A percentile compares a stretch with the other conserved stretches of the same genome.
phyloP scores from a whole-genome alignment of 2,113 vertebrate species.

The Oncorhynchus tshawytscha region DNA sequence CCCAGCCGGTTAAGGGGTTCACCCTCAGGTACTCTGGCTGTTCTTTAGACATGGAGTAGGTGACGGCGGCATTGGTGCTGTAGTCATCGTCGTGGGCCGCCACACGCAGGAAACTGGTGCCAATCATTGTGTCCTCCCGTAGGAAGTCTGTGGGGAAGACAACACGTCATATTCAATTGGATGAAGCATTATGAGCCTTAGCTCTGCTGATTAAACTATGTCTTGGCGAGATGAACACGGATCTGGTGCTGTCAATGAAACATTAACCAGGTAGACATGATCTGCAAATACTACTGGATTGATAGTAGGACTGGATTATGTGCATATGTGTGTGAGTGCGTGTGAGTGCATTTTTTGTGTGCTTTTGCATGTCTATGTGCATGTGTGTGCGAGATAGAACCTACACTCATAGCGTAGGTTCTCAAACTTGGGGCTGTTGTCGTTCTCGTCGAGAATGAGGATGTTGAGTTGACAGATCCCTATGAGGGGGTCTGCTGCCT shows the following conservation, averaged over 20 bases:
- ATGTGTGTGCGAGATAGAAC: conserved; percentile 26
- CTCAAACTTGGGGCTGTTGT: conserved; percentile 90
- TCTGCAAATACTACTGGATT: too few species aligned
- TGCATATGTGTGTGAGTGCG: too few species aligned
- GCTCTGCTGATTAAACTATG: neutral
- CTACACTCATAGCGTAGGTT: conserved; percentile 89
- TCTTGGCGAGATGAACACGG: neutral
- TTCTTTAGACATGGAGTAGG: conserved; percentile 77
- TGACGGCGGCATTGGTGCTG: conserved; percentile 79
- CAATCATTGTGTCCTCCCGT: conserved; percentile 82
- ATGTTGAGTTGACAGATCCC: conserved; percentile 89
- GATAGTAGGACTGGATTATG: too few species aligned
- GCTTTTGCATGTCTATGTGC: too few species aligned
- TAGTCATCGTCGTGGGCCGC: conserved; percentile 85
- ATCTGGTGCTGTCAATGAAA: too few species aligned
- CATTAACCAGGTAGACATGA: too few species aligned
- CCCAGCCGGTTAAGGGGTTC: conserved; percentile 84
- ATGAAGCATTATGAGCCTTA: neutral
- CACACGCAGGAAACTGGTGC: conserved; percentile 85
- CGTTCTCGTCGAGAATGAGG: conserved; percentile 86
- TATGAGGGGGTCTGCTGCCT: conserved; percentile 82
- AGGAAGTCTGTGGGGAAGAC: conserved; percentile 77
- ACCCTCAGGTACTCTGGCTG: conserved; percentile 82
- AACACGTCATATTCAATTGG: too few species aligned
- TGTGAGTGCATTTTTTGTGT: too few species aligned